Evolutionary conservation across 2,888 invertebrate species (phyloP).

Genomic region (Leptopilina syphax): DNA sequence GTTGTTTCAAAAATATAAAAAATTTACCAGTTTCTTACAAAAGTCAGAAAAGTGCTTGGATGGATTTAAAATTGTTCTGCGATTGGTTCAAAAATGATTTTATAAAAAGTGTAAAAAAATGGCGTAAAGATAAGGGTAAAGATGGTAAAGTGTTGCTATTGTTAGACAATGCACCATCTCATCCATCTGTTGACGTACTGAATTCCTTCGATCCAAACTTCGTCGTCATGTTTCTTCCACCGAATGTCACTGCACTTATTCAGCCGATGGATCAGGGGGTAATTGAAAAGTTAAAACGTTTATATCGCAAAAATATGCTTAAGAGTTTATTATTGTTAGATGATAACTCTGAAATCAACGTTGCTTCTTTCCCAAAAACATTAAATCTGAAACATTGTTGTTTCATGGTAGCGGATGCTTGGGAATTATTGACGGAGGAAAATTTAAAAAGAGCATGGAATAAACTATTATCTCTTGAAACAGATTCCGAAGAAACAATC

Average conservation of each 20-base stretch:
- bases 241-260: constrained; percentile 56
- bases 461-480: constrained; percentile 34
- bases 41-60: constrained; percentile 59
- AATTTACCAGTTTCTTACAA: constrained; percentile 54
- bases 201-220: constrained; percentile 47
- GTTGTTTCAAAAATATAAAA: constrained; percentile 58
- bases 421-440: constrained; percentile 50
- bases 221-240: constrained; percentile 55
- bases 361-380: constrained; percentile 49
- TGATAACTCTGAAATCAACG: constrained; percentile 47
- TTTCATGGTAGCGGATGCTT: constrained; percentile 55
- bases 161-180: constrained; percentile 53
- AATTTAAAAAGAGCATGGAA: constrained; percentile 57
- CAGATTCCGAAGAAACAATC: neutral
- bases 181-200: constrained; percentile 50
- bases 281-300: constrained; percentile 57
- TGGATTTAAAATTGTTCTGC: constrained; percentile 56
- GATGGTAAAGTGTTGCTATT: constrained; percentile 53
- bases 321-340: constrained; percentile 51
- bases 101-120: constrained; percentile 51
- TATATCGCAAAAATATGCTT: constrained; percentile 57
- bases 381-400: constrained; percentile 54
- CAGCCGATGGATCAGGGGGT: constrained; percentile 64
- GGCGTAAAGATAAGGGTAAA: constrained; percentile 36
- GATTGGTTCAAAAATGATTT: constrained; percentile 59